Base-by-base conservation (phyloP, 2,797 vertebrate species). In the Protonibea diacanthus region DNA sequence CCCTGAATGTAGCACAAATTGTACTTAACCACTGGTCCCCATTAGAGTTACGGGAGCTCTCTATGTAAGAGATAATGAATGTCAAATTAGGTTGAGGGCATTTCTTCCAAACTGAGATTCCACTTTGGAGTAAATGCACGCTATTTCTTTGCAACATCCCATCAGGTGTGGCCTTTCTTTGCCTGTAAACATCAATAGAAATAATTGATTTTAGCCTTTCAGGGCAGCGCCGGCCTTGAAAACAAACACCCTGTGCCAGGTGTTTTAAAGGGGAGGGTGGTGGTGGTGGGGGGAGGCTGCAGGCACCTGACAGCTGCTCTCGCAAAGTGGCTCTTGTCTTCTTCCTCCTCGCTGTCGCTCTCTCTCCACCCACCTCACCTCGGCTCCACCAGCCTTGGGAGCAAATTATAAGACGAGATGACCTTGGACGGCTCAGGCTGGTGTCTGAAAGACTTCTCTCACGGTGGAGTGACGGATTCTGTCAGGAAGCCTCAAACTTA, bases 271-370 rank as follows among this genome's bases (percentile, higher is more conserved):
- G 60, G 49, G 63, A 17, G 17, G 60, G 49, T 60, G 33, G 33
- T 33, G 33, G 33, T 3, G 25, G 25, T 27, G 33, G 1, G 2
- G 33, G 33, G 8, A 29, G 55, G 52, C 68, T 53, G 70, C 72
- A 48, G 61, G 62, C 69, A 66, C 80, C 61, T 63, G 79, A 69
- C 75, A 84, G 83, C 88, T 86, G 81, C 75, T 79, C 75, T 58
- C 14, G 23, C 63, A 23, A 29, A 20, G 18, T 3, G 45, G 71
- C 13, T 83, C 86, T 80, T 69, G 62, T 85, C 77, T 62, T 85
- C 77, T 62, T 27, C 78, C 8, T 33, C 8, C 52, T 82, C 66
- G 40, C 57, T 74, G 65, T 61, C 33, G 7, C 33, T 38, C 70
- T 57, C 9, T 4, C 66, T 66, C 49, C 7, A 5, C 66, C 63